These are phyloP conservation scores for Centroberyx gerrardi DNA, from an alignment of 2,797 vertebrate genomes.

Conservation along the genomic window DNA sequence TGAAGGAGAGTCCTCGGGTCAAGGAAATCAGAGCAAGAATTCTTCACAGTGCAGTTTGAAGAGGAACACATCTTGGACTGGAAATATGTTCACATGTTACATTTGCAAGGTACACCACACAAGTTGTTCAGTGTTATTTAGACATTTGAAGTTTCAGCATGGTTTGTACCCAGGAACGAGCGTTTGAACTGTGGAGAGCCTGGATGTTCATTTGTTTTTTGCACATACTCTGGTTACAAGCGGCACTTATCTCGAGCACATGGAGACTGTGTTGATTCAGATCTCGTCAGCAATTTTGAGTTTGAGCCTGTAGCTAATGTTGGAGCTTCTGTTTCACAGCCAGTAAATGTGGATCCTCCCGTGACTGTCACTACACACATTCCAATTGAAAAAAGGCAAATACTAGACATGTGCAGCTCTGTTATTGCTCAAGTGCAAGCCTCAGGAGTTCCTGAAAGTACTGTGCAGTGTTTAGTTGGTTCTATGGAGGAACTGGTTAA, in stretches of 20 bases:
- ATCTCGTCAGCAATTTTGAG: not conserved
- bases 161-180: slow-evolving; percentile 38
- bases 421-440: slow-evolving; percentile 39
- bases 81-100: no score
- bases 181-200: slow-evolving; percentile 37
- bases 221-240: slow-evolving; percentile 37
- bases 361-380: slow-evolving; percentile 8
- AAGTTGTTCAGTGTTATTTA: slow-evolving; percentile 32
- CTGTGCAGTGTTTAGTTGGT: slow-evolving; percentile 56
- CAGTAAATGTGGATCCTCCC: slow-evolving; percentile 8
- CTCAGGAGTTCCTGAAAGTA: slow-evolving; percentile 49
- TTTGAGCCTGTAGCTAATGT: slow-evolving; percentile 2
- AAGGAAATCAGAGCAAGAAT: no score
- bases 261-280: not conserved
- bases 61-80: no score
- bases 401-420: slow-evolving; percentile 40
- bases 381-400: slow-evolving; percentile 20
- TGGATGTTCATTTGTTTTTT: slow-evolving; percentile 47
- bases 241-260: slow-evolving; percentile 10
- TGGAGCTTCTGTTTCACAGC: slow-evolving; percentile 3
- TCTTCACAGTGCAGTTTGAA: no score
- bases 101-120: slow-evolving; percentile 22
- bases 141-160: slow-evolving; percentile 48
- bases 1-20: slow-evolving; percentile 32
- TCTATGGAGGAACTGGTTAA: slow-evolving; percentile 55